Evolutionary conservation across 2,797 vertebrate species (phyloP), one percentile per base, ranked within the genome.

Genomic region (Phoxinus dragarum): DNA sequence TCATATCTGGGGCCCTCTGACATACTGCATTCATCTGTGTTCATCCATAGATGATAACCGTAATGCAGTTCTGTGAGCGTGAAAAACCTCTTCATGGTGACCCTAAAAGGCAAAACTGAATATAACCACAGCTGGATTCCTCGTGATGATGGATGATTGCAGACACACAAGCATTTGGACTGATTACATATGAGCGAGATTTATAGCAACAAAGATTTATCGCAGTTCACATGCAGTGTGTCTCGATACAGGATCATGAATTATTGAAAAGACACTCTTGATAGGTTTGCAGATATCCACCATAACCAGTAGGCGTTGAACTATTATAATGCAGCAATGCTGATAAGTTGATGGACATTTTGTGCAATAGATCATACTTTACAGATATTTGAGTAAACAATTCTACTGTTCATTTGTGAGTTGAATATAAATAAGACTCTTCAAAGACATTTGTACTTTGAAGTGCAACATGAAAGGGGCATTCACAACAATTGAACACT

Each of bases 321-420:
- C 56, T 64, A 44, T 79, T 79, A 64, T 79, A 21, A 19, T 79
- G 56, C n/a, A 44, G 54, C 76, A 79, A 64, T 59, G 23, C 67
- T 49, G 77, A 47, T 31, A 12, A 4, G 8, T 79, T 79, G 11
- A 66, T 31, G 40, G 19, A 36, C 1, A 3, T 59, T 36, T 73
- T 73, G 71, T 38, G 56, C 19, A 34, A 49, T 66, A 11, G n/a
- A 66, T 75, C 31, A 67, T 49, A 38, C 59, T 64, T 52, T 36
- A 49, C 71, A 52, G 44, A 49, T 52, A 67, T 40, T 40, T 21
- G 21, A 31, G 69, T 73, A 64, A 74, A 83, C 71, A 82, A n/a
- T 64, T 74, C 19, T 47, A 36, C 31, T 49, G 40, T 47, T 59
- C 64, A 56, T 36, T 79, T 71, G 66, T 47, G 23, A 69, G 38